Percentiles rank a stretch among this genome's conserved stretches.
phyloP scores from a whole-genome alignment of 2,888 invertebrate genomes.

The Latheticus oryzae region DNA sequence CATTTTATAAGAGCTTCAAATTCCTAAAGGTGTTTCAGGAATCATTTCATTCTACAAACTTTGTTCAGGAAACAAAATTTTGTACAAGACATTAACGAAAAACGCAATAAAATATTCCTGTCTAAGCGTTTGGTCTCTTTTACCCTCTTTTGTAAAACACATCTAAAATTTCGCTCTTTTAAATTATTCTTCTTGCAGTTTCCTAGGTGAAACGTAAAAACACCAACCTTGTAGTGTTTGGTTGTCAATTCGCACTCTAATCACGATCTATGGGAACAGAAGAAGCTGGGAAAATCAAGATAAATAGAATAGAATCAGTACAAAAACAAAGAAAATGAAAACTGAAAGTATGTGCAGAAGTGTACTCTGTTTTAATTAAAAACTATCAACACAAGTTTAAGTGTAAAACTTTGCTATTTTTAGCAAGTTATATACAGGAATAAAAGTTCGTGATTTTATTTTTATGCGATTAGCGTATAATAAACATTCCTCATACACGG shows the following conservation, averaged over 20 bases:
- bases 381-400: conserved; percentile 6
- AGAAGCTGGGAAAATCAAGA: conserved; percentile 1
- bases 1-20: conserved; percentile 18
- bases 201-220: conserved; percentile 6
- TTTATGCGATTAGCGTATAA: conserved; percentile 28
- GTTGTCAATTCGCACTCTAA: conserved; percentile 1
- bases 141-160: conserved; percentile 3
- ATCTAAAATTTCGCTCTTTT: not conserved
- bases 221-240: conserved; percentile 11
- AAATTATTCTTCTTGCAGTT: conserved; percentile 2
- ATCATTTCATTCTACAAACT: conserved; percentile 13
- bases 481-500: conserved; percentile 18
- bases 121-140: conserved; percentile 4
- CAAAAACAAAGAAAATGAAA: not conserved
- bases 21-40: conserved; percentile 1
- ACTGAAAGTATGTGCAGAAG: not conserved
- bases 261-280: not conserved
- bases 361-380: conserved; percentile 9
- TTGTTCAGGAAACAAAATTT: conserved; percentile 27
- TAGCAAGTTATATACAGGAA: not conserved
- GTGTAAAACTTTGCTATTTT: conserved; percentile 14
- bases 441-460: conserved; percentile 24
- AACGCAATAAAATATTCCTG: conserved; percentile 22
- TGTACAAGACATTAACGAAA: conserved; percentile 17
- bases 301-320: not conserved